Evolutionary conservation across 2,888 invertebrate species (phyloP), one percentile per base, ranked within the genome.

Genomic region (Thyatira batis): DNA sequence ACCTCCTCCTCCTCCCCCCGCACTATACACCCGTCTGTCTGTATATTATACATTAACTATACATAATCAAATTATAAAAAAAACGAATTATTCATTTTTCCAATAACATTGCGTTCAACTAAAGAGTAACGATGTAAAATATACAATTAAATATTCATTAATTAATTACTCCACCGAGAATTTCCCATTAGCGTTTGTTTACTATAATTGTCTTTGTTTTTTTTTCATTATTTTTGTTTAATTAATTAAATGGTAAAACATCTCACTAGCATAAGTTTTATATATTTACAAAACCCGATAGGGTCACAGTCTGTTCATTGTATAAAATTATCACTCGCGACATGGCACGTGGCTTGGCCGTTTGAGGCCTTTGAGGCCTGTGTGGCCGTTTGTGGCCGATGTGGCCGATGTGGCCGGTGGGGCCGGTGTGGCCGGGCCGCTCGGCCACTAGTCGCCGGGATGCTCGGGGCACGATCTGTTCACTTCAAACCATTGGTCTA

Each of bases 381-480:
- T 45, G 50, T 51, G 52, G 55, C 57, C 49, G 33, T n/a, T 3
- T 2, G 57, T 55, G 61, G 50, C 50, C 56, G 51, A n/a, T 9
- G 52, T 52, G 48, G 52, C 57, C 46, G 51, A n/a, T 25, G 50
- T 39, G 50, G 45, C 46, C 52, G 54, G n/a, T n/a, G 53, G 51
- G 30, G 39, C 58, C 59, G 61, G 51, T 65, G 49, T 50, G 53
- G 50, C 57, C 52, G 97, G 50, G 57, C 57, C 50, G 52, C 20
- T 50, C 49, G 61, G 58, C 75, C 85, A 92, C 94, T 95, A 98
- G 93, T 98, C 98, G 78, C 97, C 97, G 73, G 99, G 99, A 93
- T 99, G 99, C 92, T 99, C 99, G 52, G 99, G 99, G 93, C 99
- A 99, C 81, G 98, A 98, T 91, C 99, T 96, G 94, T 99, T 99